Evolutionary conservation across 2,113 vertebrate genomes (phyloP), one percentile per base, ranked within the genome.

Genomic region (Tamias sibiricus): DNA sequence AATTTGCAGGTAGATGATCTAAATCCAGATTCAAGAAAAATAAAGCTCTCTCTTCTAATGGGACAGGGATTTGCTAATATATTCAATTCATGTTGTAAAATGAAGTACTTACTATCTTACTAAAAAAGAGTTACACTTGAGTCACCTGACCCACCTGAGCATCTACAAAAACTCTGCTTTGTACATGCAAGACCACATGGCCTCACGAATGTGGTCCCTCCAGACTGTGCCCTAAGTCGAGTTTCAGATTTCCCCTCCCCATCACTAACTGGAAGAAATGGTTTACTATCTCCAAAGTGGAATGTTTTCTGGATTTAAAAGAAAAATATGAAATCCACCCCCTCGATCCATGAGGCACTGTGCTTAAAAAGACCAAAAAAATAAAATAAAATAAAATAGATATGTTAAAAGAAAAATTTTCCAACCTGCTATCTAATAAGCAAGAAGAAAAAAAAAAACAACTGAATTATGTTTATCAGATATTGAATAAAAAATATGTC

Each of bases 11-110:
- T 30, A 83, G 66, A 9, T 42, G 8, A 42, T 49, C 16, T 81
- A 40, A 82, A 87, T 32, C 44, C 22, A 92, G 40, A 90, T n/a
- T 72, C 89, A 81, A 62, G 35, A 92, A 86, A 49, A 82, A 68
- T 8, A 86, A 90, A 47, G 20, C 35, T 32, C 35, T 57, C 2
- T 82, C 19, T 37, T 84, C 52, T 42, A 28, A 77, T 57, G 28
- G 24, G 11, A 87, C 14, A 81, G 74, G 69, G 19, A 37, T 57
- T 82, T 40, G 17, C n/a, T 74, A 69, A 75, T n/a, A 16, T 12
- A 71, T 79, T 35, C 16, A 30, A 28, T 37, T 92, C 54, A 6
- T 76, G 26, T 80, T 44, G 22, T 4, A 75, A 74, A 93, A 71
- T 8, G 71, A 87, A 84, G 42, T 12, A 28, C 10, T 44, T 42